Base-by-base conservation (phyloP, 2,113 vertebrate genomes). In the Tyto alba region DNA sequence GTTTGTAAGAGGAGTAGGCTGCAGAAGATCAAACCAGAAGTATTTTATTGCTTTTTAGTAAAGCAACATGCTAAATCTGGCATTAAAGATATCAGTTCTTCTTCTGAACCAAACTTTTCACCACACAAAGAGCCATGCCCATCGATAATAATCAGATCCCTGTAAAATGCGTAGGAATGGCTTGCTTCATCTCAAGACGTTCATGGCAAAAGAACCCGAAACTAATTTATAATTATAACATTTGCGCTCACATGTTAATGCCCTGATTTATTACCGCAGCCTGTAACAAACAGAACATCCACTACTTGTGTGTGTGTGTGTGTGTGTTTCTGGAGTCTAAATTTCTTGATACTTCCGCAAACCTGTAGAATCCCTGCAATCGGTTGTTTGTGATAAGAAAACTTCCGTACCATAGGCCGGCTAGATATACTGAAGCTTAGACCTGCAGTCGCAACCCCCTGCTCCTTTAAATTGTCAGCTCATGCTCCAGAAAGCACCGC, bases 331-430 rank as follows among this genome's bases (percentile, higher is more conserved):
- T 74, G 38, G 29, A 23, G 17, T 55, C 41, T 60, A 47, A 22
- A 52, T 67, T 81, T 94, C 36, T 48, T 13, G 4, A 57, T 47
- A 52, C 14, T 75, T 87, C 27, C 12, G 29, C 9, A 20, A 74
- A 90, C 47, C 22, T 81, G 40, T 16, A 74, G 73, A 60, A 94
- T 22, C 36, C 22, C 41, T 23, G 29, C 0, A 0, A 50, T 11
- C 0, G 0, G 23, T n/a, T 50, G 7, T 43, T 73, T 67, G 27
- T 25, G 20, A 5, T 30, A 90, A 72, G 56, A 75, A 81, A 68
- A 72, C 22, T 43, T 72, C 12, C 66, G 12, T 32, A 22, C 20
- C 25, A 56, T 1, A 88, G 30, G 45, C 11, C 34, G 89, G 22
- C 15, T 38, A 22, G 16, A 34, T 53, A 72, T 1, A 5, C 27